Conservation (phyloP, 2,113 vertebrate genomes). For the Boleophthalmus pectinirostris region DNA sequence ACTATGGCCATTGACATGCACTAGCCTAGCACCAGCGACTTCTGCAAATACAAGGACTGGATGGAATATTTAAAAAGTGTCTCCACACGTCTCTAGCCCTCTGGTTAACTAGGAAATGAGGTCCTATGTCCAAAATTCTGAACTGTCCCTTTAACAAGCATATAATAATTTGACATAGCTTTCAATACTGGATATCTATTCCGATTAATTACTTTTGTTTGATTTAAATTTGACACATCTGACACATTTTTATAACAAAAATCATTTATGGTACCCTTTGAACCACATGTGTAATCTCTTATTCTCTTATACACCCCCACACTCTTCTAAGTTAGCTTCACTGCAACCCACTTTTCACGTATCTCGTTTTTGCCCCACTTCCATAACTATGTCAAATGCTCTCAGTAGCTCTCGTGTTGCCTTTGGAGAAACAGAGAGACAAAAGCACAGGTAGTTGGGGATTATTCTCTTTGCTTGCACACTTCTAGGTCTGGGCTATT, state of each 20-base stretch:
- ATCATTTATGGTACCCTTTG: neutral
- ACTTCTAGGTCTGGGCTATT: slow-evolving; percentile 53
- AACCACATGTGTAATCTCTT: neutral
- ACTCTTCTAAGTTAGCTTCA: neutral
- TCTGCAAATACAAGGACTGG: too few relatives aligned
- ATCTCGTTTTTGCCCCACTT: slow-evolving; percentile 4
- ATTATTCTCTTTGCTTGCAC: slow-evolving; percentile 46
- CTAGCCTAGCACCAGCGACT: too few relatives aligned
- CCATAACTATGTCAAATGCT: slow-evolving; percentile 5
- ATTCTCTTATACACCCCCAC: neutral
- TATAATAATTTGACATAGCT: too few relatives aligned
- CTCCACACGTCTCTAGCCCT: too few relatives aligned
- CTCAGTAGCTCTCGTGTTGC: neutral
- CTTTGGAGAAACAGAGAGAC: slow-evolving; percentile 28
- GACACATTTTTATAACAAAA: neutral
- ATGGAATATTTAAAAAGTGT: too few relatives aligned
- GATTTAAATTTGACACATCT: neutral
- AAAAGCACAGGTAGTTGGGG: slow-evolving; percentile 47
- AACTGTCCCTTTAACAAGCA: neutral
- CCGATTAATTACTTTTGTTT: neutral
- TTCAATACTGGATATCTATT: neutral
- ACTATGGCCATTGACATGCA: too few relatives aligned
- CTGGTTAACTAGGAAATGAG: too few relatives aligned
- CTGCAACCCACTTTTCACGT: neutral
- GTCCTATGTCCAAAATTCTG: too few relatives aligned